Evolutionary conservation across 2,888 invertebrate genomes (phyloP).

Genomic region (Deilephila elpenor): DNA sequence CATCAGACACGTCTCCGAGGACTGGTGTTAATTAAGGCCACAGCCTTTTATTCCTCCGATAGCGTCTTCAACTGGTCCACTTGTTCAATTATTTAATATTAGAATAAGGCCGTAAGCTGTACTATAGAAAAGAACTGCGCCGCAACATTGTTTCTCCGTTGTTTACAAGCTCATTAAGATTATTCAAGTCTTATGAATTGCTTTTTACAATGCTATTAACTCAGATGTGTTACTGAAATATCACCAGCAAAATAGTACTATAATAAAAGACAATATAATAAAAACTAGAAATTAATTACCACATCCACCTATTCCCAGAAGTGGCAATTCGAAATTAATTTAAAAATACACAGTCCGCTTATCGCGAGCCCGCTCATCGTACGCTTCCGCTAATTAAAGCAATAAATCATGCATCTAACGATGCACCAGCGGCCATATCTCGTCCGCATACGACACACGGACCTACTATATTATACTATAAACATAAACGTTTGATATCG

Average conservation of each 20-base stretch:
- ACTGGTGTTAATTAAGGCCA: background rate
- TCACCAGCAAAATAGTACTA: too few species aligned
- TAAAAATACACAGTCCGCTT: background rate
- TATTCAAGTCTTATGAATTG: too few species aligned
- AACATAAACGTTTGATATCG: slow-evolving; percentile 49
- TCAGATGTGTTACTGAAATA: too few species aligned
- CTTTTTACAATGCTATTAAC: too few species aligned
- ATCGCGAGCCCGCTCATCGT: background rate
- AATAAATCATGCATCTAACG: slow-evolving; percentile 33
- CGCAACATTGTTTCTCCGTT: background rate
- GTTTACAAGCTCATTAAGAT: too few species aligned
- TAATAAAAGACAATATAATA: too few species aligned
- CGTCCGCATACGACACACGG: slow-evolving; percentile 50
- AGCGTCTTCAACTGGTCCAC: background rate
- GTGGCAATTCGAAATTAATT: too few species aligned
- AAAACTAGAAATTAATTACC: too few species aligned
- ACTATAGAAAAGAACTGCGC: background rate
- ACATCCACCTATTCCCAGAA: too few species aligned
- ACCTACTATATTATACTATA: slow-evolving; percentile 50
- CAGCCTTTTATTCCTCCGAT: background rate
- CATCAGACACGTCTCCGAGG: background rate
- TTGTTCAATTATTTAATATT: slow-evolving; percentile 20
- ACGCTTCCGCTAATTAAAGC: slow-evolving; percentile 24
- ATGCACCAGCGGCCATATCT: slow-evolving; percentile 55
- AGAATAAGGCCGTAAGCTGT: slow-evolving; percentile 5